Evolutionary conservation across 1,140 invertebrate species (phyloP).

Genomic region (Sesamia nonagrioides): DNA sequence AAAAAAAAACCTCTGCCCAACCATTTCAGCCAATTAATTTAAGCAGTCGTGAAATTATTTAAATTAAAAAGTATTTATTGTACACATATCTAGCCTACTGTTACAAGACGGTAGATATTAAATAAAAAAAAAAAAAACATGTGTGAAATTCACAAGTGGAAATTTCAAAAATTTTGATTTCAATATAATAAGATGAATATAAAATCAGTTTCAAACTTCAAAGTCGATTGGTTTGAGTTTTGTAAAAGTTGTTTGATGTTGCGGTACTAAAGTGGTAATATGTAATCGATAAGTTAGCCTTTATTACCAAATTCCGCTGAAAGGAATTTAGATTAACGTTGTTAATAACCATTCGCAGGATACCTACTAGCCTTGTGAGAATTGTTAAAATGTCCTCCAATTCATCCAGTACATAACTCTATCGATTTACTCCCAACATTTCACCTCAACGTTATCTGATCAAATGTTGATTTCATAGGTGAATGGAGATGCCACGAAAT

Average conservation of each 20-base stretch:
- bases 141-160: no score
- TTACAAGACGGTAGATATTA: no score
- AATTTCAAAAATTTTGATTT: no score
- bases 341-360: not conserved
- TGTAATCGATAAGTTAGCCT: not conserved
- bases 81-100: no score
- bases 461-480: constrained; percentile 24
- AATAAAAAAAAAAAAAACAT: no score
- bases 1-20: no score
- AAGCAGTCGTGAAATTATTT: no score
- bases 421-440: not conserved
- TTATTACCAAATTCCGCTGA: constrained; percentile 2
- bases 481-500: not conserved
- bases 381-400: not conserved
- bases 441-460: not conserved
- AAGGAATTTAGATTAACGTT: constrained; percentile 21
- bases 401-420: not conserved
- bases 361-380: not conserved
- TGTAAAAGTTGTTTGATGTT: constrained; percentile 1
- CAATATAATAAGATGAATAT: no score
- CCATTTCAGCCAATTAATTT: no score
- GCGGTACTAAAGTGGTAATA: not conserved
- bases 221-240: no score
- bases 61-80: no score
- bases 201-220: no score